Evolutionary conservation across 2,888 invertebrate species (phyloP).

Genomic region (Cryptus armator): DNA sequence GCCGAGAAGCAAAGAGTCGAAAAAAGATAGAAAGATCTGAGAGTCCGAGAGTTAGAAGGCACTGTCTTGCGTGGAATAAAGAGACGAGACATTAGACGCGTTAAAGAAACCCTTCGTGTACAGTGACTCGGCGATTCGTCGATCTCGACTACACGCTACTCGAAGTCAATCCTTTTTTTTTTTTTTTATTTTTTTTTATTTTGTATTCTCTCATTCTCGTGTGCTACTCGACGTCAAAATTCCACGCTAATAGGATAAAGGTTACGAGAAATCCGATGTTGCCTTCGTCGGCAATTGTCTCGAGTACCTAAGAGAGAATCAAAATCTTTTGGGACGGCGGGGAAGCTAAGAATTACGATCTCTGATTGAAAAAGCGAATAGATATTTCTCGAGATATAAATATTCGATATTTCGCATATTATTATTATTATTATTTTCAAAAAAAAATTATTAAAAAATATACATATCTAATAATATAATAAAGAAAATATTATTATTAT

Average conservation of each 20-base stretch:
- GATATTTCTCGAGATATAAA: too few relatives aligned
- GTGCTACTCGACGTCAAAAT: slow-evolving; percentile 73
- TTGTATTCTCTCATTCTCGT: slow-evolving; percentile 13
- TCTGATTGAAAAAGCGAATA: too few relatives aligned
- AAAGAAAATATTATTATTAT: too few relatives aligned
- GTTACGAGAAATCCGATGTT: neutral
- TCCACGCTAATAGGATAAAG: slow-evolving; percentile 78
- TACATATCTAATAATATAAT: too few relatives aligned
- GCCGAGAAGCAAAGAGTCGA: too few relatives aligned
- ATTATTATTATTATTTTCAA: too few relatives aligned
- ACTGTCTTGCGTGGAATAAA: neutral
- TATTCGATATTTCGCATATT: too few relatives aligned
- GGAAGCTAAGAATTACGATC: too few relatives aligned
- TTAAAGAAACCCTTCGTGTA: slow-evolving; percentile 55
- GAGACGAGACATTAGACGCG: neutral
- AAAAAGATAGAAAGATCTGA: too few relatives aligned
- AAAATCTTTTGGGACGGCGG: too few relatives aligned
- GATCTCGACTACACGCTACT: slow-evolving; percentile 68
- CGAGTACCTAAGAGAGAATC: neutral
- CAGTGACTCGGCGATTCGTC: slow-evolving; percentile 48
- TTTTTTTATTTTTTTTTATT: slow-evolving; percentile 26
- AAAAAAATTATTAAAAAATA: too few relatives aligned
- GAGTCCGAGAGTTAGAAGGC: too few relatives aligned
- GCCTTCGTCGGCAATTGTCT: neutral
- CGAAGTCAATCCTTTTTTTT: slow-evolving; percentile 53